A percentile compares a stretch with the other conserved stretches of the same genome.
Conservation (phyloP, 2,113 vertebrate species). For the Dinomys branickii region DNA sequence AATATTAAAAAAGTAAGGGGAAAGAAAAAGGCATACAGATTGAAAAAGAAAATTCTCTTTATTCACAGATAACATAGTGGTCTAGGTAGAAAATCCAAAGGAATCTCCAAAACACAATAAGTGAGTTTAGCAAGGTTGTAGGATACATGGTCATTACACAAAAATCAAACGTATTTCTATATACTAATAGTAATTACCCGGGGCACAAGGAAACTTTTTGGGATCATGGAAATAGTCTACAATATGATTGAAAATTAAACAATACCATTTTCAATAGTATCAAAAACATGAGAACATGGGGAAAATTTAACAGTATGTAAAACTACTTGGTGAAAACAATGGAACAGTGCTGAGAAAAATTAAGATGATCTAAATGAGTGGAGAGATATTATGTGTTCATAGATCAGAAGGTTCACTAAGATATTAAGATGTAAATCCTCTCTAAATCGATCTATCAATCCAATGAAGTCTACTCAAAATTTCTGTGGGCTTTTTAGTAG, state of each 20-base stretch:
- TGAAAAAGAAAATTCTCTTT: slow-evolving; percentile 37
- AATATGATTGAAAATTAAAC: slow-evolving; percentile 17
- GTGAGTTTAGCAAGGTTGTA: slow-evolving; percentile 7
- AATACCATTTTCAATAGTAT: neutral
- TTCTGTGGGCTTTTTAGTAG: neutral
- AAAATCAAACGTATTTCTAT: slow-evolving; percentile 18
- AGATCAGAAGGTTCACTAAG: neutral
- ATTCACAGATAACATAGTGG: neutral
- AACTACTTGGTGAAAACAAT: neutral
- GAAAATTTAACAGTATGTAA: neutral
- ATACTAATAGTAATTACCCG: neutral
- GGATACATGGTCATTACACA: neutral
- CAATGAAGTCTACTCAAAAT: slow-evolving; percentile 30
- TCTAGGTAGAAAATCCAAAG: neutral
- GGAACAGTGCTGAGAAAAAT: slow-evolving; percentile 22
- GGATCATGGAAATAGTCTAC: neutral
- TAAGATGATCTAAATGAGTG: neutral
- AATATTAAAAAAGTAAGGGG: neutral
- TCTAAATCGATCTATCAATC: neutral
- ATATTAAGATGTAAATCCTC: slow-evolving; percentile 41
- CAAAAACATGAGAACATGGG: neutral
- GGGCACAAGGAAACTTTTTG: neutral
- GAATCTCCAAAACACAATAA: neutral
- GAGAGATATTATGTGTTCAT: neutral
- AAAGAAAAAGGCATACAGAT: neutral